Evolutionary conservation across 2,888 invertebrate species (phyloP).

Genomic region (Tholera decimalis): DNA sequence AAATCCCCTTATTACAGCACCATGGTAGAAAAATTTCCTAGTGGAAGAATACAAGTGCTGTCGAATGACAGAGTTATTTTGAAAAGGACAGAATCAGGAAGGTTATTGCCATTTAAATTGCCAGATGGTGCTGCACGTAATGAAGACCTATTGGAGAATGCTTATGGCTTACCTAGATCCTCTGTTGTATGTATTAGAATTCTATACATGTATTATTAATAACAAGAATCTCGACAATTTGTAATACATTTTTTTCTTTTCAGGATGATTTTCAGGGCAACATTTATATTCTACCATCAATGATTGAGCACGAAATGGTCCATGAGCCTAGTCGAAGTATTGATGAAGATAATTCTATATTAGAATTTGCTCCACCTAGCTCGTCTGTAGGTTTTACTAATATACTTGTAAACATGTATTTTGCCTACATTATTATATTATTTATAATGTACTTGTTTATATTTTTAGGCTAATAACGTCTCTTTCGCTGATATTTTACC

Average conservation of each 20-base stretch:
- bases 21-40: slow-evolving; percentile 12
- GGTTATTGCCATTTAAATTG: slow-evolving; percentile 21
- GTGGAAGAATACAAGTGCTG: slow-evolving; percentile 13
- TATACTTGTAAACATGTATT: not conserved
- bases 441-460: slow-evolving; percentile 23
- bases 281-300: slow-evolving; percentile 6
- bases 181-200: slow-evolving; percentile 18
- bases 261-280: slow-evolving; percentile 1
- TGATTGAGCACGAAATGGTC: slow-evolving; percentile 7
- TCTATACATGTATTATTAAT: slow-evolving; percentile 6
- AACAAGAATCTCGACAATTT: slow-evolving; percentile 15
- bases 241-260: slow-evolving; percentile 7
- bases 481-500: slow-evolving; percentile 27
- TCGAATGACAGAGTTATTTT: slow-evolving; percentile 24
- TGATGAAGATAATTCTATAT: not conserved
- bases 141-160: slow-evolving; percentile 1
- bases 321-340: not conserved
- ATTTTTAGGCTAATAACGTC: slow-evolving; percentile 15
- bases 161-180: not conserved
- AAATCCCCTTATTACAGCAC: slow-evolving; percentile 9
- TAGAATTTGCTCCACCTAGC: slow-evolving; percentile 14
- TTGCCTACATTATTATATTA: slow-evolving; percentile 6
- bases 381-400: slow-evolving; percentile 17
- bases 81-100: slow-evolving; percentile 13
- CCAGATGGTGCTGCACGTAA: slow-evolving; percentile 13